Conservation (phyloP, 1,140 invertebrate species). For the Apis dorsata region DNA sequence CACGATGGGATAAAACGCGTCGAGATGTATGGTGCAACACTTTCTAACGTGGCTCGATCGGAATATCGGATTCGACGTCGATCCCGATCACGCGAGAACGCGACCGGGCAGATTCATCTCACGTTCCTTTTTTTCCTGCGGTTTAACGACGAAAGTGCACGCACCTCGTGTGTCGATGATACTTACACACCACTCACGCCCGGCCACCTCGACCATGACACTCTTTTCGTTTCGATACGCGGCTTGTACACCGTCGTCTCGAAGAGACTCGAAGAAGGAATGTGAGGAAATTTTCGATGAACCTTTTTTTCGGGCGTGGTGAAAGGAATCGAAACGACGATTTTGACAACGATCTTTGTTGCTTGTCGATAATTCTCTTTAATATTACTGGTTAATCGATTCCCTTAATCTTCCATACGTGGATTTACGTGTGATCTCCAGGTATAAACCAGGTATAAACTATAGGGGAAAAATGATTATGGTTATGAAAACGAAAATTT, state of each 20-base stretch:
- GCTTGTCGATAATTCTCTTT: neutral
- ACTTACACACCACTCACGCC: constrained; percentile 40
- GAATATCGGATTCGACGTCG: constrained; percentile 66
- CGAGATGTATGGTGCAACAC: constrained; percentile 59
- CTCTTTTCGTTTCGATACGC: constrained; percentile 65
- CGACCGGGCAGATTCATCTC: constrained; percentile 67
- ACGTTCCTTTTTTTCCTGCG: constrained; percentile 60
- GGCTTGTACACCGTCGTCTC: constrained; percentile 19
- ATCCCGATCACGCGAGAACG: constrained; percentile 47
- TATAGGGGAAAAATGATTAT: no score
- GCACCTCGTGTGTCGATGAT: neutral
- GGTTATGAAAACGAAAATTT: no score
- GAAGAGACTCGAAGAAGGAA: constrained; percentile 6
- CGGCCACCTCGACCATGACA: constrained; percentile 66
- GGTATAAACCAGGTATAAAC: no score
- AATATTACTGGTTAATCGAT: neutral
- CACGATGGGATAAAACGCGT: neutral
- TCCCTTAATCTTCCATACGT: neutral
- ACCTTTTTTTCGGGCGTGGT: neutral
- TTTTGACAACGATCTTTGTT: neutral
- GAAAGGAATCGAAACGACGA: constrained; percentile 1
- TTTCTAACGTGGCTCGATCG: constrained; percentile 70
- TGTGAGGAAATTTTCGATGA: constrained; percentile 44
- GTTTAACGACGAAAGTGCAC: constrained; percentile 68
- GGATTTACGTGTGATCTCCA: no score